Conservation (phyloP, 2,888 invertebrate species). For the Calameuta filiformis region DNA sequence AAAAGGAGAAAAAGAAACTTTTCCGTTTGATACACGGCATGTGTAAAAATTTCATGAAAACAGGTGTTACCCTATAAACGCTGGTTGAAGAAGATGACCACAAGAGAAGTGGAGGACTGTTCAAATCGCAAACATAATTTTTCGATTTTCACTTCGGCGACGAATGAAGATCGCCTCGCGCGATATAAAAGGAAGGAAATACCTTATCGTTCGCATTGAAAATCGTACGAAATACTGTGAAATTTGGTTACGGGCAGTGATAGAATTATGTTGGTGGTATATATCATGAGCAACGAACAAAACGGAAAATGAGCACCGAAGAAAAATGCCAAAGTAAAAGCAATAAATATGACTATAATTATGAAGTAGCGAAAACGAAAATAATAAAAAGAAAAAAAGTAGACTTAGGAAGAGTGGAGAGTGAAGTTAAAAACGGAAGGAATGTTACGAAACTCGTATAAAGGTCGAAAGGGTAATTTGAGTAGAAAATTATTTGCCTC, state of each 20-base stretch:
- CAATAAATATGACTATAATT: slow-evolving; percentile 4
- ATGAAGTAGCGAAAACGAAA: neutral
- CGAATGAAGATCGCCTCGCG: too few species aligned
- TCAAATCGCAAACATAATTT: neutral
- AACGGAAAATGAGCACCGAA: neutral
- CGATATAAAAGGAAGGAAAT: neutral
- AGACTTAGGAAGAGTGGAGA: slow-evolving; percentile 12
- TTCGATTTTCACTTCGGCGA: too few species aligned
- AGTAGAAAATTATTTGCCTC: slow-evolving; percentile 6
- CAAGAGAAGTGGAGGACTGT: neutral
- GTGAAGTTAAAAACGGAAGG: neutral
- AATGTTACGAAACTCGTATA: neutral
- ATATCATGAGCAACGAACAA: neutral
- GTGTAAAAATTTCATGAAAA: too few species aligned
- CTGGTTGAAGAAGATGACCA: neutral
- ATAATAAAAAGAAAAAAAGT: slow-evolving; percentile 24
- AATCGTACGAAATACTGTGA: slow-evolving; percentile 39
- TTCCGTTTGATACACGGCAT: too few species aligned
- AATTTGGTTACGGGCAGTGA: slow-evolving; percentile 46
- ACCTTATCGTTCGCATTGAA: neutral
- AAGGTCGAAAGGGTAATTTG: neutral
- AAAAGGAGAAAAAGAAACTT: too few species aligned
- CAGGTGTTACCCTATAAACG: too few species aligned
- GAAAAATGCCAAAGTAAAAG: slow-evolving; percentile 1
- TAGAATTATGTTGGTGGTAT: slow-evolving; percentile 17